Evolutionary conservation across 2,797 vertebrate species (phyloP).

Genomic region (Podarcis lilfordi): DNA sequence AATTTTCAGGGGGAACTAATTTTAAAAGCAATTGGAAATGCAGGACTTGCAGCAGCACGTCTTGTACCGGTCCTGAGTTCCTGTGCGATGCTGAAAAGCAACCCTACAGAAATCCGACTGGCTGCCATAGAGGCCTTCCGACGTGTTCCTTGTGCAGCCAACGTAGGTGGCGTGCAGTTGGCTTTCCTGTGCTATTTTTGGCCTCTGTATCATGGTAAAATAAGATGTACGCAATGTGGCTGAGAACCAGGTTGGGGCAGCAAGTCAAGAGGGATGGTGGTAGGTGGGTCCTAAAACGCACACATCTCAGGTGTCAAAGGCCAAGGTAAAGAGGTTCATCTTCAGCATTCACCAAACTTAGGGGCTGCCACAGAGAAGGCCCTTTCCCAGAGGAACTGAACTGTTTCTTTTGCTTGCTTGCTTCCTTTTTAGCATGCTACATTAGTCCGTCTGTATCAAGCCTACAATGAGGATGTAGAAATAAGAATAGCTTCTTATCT

Average conservation of each 20-base stretch:
- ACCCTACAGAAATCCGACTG: slow-evolving; percentile 74
- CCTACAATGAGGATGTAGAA: slow-evolving; percentile 83
- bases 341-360: too few species aligned
- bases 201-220: not conserved
- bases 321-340: too few species aligned
- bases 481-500: slow-evolving; percentile 89
- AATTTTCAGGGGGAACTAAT: slow-evolving; percentile 78
- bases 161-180: slow-evolving; percentile 75
- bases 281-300: too few species aligned
- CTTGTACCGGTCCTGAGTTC: slow-evolving; percentile 76
- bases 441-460: slow-evolving; percentile 82
- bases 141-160: slow-evolving; percentile 82
- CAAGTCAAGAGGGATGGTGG: too few species aligned
- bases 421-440: slow-evolving; percentile 74
- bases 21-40: slow-evolving; percentile 87
- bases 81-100: slow-evolving; percentile 72
- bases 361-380: too few species aligned
- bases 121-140: slow-evolving; percentile 86
- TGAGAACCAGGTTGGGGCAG: not conserved
- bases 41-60: slow-evolving; percentile 73
- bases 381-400: too few species aligned
- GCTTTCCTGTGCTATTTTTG: not conserved
- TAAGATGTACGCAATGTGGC: not conserved
- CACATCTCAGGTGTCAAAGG: too few species aligned
- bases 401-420: not conserved